Evolutionary conservation across 1,140 invertebrate species (phyloP).

Genomic region (Dendrolimus punctatus): DNA sequence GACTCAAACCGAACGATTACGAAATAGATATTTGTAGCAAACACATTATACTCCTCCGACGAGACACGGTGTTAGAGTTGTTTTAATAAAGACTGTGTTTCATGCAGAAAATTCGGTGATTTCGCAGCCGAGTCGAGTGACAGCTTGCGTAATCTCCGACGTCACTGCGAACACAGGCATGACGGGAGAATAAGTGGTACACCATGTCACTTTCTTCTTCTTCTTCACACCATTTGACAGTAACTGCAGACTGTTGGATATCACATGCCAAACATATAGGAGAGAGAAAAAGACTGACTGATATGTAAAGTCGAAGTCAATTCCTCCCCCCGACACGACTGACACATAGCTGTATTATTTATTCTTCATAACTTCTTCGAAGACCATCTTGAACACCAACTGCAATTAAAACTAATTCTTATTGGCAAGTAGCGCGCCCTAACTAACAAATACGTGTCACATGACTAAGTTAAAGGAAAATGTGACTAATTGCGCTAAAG

Average conservation of each 20-base stretch:
- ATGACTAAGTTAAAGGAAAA: slow-evolving; percentile 32
- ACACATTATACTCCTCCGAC: slow-evolving; percentile 7
- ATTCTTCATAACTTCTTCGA: slow-evolving; percentile 34
- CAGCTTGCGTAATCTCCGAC: slow-evolving; percentile 62
- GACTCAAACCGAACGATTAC: slow-evolving; percentile 49
- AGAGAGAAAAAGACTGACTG: slow-evolving; percentile 72
- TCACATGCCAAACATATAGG: slow-evolving; percentile 57
- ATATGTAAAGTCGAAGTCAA: slow-evolving; percentile 43
- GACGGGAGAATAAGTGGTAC: not conserved
- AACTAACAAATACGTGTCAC: slow-evolving; percentile 22
- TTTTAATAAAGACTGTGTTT: slow-evolving; percentile 26
- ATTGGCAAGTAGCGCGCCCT: slow-evolving; percentile 14
- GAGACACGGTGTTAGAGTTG: not conserved
- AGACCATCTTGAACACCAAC: slow-evolving; percentile 21
- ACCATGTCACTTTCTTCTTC: too few species aligned
- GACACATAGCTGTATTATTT: slow-evolving; percentile 45
- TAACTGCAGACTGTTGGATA: slow-evolving; percentile 19
- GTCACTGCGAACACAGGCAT: slow-evolving; percentile 56
- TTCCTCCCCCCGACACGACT: slow-evolving; percentile 60
- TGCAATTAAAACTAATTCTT: slow-evolving; percentile 30
- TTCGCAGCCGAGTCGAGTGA: slow-evolving; percentile 54
- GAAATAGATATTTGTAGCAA: slow-evolving; percentile 33
- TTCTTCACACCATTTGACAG: too few species aligned
- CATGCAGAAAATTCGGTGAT: slow-evolving; percentile 64
- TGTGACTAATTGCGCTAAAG: slow-evolving; percentile 21